Evolutionary conservation across 2,888 invertebrate genomes (phyloP).

Genomic region (Habrosyne pyritoides): DNA sequence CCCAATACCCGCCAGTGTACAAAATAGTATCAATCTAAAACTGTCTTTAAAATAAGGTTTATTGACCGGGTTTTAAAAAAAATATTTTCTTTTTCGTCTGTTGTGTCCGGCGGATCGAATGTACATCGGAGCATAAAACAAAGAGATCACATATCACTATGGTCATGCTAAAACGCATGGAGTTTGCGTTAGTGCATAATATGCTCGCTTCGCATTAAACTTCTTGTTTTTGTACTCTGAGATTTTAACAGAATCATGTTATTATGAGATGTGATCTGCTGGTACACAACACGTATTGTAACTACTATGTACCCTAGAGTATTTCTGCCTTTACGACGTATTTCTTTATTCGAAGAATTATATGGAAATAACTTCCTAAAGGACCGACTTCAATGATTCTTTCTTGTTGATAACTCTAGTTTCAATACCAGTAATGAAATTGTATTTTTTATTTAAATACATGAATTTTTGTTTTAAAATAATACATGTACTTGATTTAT

Average conservation of each 20-base stretch:
- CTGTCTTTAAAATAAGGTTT: slow-evolving; percentile 64
- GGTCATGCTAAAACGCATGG: no score
- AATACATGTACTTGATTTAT: no score
- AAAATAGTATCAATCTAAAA: slow-evolving; percentile 66
- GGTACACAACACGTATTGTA: background rate
- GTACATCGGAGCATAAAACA: background rate
- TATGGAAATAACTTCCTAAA: background rate
- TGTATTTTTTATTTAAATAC: no score
- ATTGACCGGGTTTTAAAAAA: slow-evolving; percentile 51
- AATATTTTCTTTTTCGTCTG: slow-evolving; percentile 12
- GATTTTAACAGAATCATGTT: background rate
- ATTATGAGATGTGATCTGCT: background rate
- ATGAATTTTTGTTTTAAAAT: no score
- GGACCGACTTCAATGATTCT: background rate
- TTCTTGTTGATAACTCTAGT: no score
- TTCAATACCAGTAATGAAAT: no score
- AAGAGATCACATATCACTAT: background rate
- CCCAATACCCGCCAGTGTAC: slow-evolving; percentile 79
- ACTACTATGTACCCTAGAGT: background rate
- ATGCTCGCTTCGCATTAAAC: no score
- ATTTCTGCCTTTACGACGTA: background rate
- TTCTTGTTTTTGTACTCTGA: background rate
- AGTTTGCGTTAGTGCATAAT: no score
- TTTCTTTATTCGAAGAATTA: background rate
- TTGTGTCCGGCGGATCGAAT: background rate